Conservation (phyloP, 2,888 invertebrate species). For the Rhyacophila evoluta region DNA sequence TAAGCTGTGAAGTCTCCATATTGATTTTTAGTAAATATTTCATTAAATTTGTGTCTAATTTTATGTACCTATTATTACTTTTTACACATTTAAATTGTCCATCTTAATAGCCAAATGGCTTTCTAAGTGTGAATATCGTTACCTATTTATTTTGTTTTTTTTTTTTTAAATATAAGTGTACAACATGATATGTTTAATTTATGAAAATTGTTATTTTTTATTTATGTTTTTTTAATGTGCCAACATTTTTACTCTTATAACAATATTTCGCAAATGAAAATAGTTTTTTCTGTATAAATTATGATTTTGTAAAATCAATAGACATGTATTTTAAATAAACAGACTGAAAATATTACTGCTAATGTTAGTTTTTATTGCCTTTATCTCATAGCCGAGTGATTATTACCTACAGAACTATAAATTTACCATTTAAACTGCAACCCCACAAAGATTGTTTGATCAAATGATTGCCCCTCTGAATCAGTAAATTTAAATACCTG, state of each 20-base stretch:
- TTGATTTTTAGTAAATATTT: neutral
- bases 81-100: constrained; percentile 20
- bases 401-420: too few species aligned
- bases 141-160: constrained; percentile 51
- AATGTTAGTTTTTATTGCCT: neutral
- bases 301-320: constrained; percentile 17
- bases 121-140: constrained; percentile 47
- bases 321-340: constrained; percentile 39
- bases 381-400: neutral
- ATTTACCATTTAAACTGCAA: too few species aligned
- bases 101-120: constrained; percentile 8
- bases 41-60: neutral
- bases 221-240: constrained; percentile 38
- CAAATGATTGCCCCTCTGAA: too few species aligned
- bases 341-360: constrained; percentile 36
- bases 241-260: constrained; percentile 31
- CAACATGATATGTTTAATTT: constrained; percentile 29
- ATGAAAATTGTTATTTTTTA: constrained; percentile 34
- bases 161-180: constrained; percentile 31
- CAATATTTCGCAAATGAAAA: neutral
- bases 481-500: too few species aligned
- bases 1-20: constrained; percentile 10
- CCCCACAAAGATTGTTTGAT: too few species aligned
- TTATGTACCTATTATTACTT: neutral
- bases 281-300: constrained; percentile 26